Percentiles rank a stretch among this genome's conserved stretches.
Conservation (phyloP, 2,797 vertebrate species). For the Helicolenus hilgendorfi region DNA sequence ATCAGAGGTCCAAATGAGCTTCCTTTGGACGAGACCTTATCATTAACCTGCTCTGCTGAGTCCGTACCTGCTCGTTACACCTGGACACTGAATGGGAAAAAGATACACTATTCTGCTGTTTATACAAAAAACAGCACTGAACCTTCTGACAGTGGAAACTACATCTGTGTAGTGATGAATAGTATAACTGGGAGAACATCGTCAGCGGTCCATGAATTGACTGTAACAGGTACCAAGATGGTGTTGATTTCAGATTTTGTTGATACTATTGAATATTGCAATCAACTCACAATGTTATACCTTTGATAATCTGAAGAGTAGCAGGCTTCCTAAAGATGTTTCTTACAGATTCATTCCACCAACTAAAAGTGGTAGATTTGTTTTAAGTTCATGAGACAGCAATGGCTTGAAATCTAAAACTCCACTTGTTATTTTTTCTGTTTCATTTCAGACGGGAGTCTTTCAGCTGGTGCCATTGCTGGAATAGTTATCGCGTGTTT, state of each 20-base stretch:
- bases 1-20: conserved; percentile 38
- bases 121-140: not conserved
- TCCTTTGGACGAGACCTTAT: not conserved
- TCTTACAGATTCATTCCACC: no score
- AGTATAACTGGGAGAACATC: not conserved
- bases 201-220: not conserved
- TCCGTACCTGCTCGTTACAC: conserved; percentile 57
- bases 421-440: no score
- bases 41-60: conserved; percentile 53
- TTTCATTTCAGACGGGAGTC: conserved; percentile 54
- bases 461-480: conserved; percentile 47
- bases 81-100: conserved; percentile 58
- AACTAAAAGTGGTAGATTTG: no score
- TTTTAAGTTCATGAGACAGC: no score
- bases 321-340: no score
- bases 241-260: not conserved
- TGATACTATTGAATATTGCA: no score
- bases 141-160: conserved; percentile 40
- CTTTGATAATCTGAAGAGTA: no score
- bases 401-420: no score
- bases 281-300: no score
- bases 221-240: conserved; percentile 55
- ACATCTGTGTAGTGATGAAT: conserved; percentile 63
- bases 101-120: not conserved
- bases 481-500: conserved; percentile 55